Percentiles rank a stretch among this genome's conserved stretches.
Conservation (phyloP, 1,140 invertebrate species). For the Anoplophora glabripennis region DNA sequence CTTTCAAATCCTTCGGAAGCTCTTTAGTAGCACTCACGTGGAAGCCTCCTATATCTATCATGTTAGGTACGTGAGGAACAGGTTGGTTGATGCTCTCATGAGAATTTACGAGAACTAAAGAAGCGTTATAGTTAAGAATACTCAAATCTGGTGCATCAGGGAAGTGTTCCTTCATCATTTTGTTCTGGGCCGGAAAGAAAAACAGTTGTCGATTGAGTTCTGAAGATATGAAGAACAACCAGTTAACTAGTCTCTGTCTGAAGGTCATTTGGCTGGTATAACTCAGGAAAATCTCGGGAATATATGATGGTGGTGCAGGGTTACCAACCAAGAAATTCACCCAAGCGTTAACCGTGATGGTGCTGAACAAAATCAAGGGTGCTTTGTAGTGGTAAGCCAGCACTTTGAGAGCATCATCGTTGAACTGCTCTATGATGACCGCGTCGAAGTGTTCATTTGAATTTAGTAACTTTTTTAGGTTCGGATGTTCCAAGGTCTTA, state of each 20-base stretch:
- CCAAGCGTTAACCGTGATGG: conserved; percentile 39
- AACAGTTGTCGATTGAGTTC: conserved; percentile 11
- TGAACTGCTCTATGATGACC: conserved; percentile 51
- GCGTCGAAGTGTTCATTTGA: conserved; percentile 50
- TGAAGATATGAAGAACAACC: conserved; percentile 15
- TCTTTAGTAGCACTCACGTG: conserved; percentile 47
- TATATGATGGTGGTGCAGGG: conserved; percentile 45
- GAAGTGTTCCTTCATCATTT: conserved; percentile 49
- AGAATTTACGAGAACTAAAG: conserved; percentile 55
- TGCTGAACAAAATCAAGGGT: conserved; percentile 48
- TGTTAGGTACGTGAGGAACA: conserved; percentile 56
- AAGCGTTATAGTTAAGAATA: conserved; percentile 53
- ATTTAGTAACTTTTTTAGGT: conserved; percentile 24
- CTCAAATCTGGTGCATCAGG: conserved; percentile 50
- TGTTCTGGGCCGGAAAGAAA: conserved; percentile 40
- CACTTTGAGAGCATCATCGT: conserved; percentile 50
- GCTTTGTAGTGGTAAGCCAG: conserved; percentile 47
- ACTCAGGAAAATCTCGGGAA: conserved; percentile 38
- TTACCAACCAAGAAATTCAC: conserved; percentile 44
- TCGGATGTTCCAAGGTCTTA: conserved; percentile 23
- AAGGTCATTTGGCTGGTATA: conserved; percentile 51
- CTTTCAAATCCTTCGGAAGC: conserved; percentile 49
- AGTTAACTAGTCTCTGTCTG: conserved; percentile 48
- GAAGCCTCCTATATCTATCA: conserved; percentile 54
- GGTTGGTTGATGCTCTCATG: conserved; percentile 55